Evolutionary conservation across 2,888 invertebrate species (phyloP), one percentile per base, ranked within the genome.

Genomic region (Drosophila macrospina): DNA sequence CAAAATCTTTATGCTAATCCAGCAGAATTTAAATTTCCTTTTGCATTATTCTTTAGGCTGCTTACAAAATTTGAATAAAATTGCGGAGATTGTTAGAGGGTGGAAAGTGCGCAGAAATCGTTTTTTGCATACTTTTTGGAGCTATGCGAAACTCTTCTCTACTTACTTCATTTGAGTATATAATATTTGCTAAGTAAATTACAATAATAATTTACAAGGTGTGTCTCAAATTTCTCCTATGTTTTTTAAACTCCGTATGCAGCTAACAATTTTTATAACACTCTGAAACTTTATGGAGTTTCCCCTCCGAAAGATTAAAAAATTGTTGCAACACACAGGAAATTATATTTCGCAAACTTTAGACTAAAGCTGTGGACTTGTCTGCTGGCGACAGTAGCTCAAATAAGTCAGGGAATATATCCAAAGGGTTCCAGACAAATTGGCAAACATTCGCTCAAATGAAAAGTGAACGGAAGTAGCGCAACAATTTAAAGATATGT

Each of bases 1-100:
- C 52, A 61, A 70, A 71, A 76, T 71, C 74, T 59, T 59, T 77
- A 83, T 86, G 81, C 74, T 86, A 81, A 80, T 86, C 55, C 36
- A 39, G 37, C 13, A 26, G 56, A 71, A 57, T 78, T 77, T 63
- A 34, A 52, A 57, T 65, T 69, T 67, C 39, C 20, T 41, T 42
- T 15, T 36, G n/a, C 30, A 11, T 55, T 13, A 16, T 50, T 48
- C 48, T 39, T 24, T 26, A 24, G 15, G 11, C 42, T 47, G 36
- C 39, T 48, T 16, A 45, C 47, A 44, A 32, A 34, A 45, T 51
- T 50, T 39, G 30, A 39, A 11, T 32, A 41, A 16, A 16, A n/a
- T 37, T 36, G 34, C 20, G 26, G 7, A 37, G 51, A 26, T n/a
- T 28, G n/a, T 13, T 10, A 15, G 26, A 42, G 55, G 30, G 16